Evolutionary conservation across 2,797 vertebrate genomes (phyloP).

Genomic region (Bradypodion pumilum): DNA sequence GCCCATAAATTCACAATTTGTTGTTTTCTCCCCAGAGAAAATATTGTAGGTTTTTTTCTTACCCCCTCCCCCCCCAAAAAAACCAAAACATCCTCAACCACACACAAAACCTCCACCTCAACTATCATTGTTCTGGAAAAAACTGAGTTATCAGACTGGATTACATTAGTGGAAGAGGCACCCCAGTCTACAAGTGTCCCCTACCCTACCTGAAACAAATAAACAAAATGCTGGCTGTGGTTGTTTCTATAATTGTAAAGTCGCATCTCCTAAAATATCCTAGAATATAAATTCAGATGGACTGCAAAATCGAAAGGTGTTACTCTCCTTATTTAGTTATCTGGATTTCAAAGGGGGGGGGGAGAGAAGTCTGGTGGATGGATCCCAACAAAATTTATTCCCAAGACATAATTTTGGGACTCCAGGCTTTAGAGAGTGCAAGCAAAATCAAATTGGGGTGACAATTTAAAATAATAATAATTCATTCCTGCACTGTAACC

Average conservation of each 20-base stretch:
- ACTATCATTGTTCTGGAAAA: no score
- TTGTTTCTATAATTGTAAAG: no score
- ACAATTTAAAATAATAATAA: neutral
- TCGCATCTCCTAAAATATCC: neutral
- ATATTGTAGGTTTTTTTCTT: no score
- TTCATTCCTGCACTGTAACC: neutral
- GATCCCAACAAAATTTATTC: neutral
- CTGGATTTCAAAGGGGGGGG: no score
- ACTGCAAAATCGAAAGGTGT: neutral
- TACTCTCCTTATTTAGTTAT: neutral
- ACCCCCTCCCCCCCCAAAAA: no score
- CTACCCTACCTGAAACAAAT: no score
- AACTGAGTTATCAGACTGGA: neutral
- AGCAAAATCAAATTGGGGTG: neutral
- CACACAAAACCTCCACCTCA: no score
- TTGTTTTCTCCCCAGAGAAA: no score
- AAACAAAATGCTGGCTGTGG: no score
- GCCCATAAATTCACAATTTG: neutral
- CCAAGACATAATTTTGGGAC: neutral
- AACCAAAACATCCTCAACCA: no score
- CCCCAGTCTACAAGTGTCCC: no score
- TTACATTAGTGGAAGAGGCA: no score
- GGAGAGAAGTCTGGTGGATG: neutral
- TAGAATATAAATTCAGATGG: neutral
- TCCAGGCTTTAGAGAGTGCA: neutral